Evolutionary conservation across 2,888 invertebrate genomes (phyloP), one percentile per base, ranked within the genome.

Genomic region (Chloroclysta siterata): DNA sequence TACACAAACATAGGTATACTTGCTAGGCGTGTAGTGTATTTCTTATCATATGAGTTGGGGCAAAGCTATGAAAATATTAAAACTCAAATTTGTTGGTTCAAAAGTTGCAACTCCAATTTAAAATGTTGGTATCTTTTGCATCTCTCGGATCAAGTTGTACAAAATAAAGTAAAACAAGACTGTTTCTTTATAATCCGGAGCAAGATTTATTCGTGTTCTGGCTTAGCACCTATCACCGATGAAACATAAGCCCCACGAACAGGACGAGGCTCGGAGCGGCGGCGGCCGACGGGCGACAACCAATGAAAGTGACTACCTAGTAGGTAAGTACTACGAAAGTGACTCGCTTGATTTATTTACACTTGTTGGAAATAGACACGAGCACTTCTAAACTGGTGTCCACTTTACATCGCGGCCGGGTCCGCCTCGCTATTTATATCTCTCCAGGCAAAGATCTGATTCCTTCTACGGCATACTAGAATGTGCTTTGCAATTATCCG

Each of bases 301-400:
- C 81, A 86, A 89, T 83, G 90, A 92, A 92, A 90, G 89, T 88
- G 88, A 90, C 88, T 87, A 83, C 79, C 79, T 77, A 78, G 77
- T 59, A 46, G 11, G 46, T 46, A 46, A 17, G 46, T 46, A 65
- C 66, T 81, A 88, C 84, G 90, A 90, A 89, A 90, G 89, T 89
- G 82, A 84, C 83, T 83, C 75, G 83, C 80, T 87, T 88, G 88
- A 90, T 90, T 90, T 90, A 91, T 90, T 89, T 88, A 90, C 90
- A 89, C 87, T 88, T 84, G 88, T 88, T 88, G 80, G 79, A 88
- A 89, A 91, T 91, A 91, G 87, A 88, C 79, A 75, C 82, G 78
- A 81, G 80, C 88, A 85, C 86, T 85, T 86, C 87, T 89, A 89
- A 51, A 89, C 89, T 87, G 83, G 87, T 90, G 90, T 88, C 88